A percentile compares a stretch with the other conserved stretches of the same genome.
Evolutionary conservation across 2,888 invertebrate genomes (phyloP).

Genomic region (Ennomos quercinarius): DNA sequence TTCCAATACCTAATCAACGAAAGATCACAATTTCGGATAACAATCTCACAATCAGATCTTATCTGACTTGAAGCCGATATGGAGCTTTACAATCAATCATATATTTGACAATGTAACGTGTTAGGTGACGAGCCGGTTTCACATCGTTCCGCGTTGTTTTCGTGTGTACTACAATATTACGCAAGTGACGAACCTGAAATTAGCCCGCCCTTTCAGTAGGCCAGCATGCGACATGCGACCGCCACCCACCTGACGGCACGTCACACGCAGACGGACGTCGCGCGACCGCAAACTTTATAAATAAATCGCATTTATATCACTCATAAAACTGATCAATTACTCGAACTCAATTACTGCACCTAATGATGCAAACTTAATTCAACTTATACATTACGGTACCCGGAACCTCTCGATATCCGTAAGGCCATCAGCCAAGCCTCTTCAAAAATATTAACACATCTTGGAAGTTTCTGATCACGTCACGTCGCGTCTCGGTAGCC

Average conservation of each 20-base stretch:
- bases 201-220: conserved; percentile 60
- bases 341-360: conserved; percentile 24
- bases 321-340: conserved; percentile 39
- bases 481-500: conserved; percentile 69
- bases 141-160: conserved; percentile 61
- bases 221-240: conserved; percentile 42
- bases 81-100: conserved; percentile 43
- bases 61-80: conserved; percentile 23
- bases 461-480: conserved; percentile 60
- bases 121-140: conserved; percentile 43
- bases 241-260: conserved; percentile 54
- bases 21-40: conserved; percentile 18
- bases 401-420: conserved; percentile 30
- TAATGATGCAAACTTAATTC: conserved; percentile 35
- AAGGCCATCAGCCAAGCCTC: conserved; percentile 32
- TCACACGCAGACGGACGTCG: conserved; percentile 44
- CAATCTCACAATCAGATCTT: conserved; percentile 22
- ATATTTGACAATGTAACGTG: conserved; percentile 40
- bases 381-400: conserved; percentile 35
- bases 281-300: conserved; percentile 30
- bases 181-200: conserved; percentile 56
- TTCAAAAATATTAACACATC: conserved; percentile 39
- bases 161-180: conserved; percentile 62
- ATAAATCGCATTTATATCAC: conserved; percentile 25
- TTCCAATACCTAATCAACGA: not conserved